Evolutionary conservation across 2,797 vertebrate genomes (phyloP).

Genomic region (Phataginus tetradactyla): DNA sequence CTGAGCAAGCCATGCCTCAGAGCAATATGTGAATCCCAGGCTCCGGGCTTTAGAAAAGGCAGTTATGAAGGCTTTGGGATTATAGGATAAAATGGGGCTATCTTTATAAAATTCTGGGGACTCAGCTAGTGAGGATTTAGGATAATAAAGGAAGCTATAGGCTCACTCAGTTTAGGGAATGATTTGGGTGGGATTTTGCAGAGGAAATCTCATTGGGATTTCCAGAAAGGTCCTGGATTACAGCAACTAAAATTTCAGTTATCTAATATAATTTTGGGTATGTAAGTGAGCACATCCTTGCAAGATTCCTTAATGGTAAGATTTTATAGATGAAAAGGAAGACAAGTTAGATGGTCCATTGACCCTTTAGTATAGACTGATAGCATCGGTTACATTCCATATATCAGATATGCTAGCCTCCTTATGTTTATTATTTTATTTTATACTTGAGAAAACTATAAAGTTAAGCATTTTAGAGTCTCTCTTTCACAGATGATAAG

Average conservation of each 20-base stretch:
- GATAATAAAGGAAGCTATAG: constrained; percentile 18
- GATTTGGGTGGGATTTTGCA: background rate
- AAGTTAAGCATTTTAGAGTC: constrained; percentile 49
- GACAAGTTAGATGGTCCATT: background rate
- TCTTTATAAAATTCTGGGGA: constrained; percentile 8
- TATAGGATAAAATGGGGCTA: background rate
- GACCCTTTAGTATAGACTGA: background rate
- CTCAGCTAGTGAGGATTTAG: constrained; percentile 7
- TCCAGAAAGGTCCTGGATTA: constrained; percentile 1
- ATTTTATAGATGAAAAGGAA: background rate
- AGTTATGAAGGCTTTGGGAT: background rate
- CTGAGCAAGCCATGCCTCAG: background rate
- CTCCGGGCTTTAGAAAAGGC: constrained; percentile 9
- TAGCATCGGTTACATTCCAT: background rate
- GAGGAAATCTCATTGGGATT: background rate
- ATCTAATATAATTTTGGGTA: constrained; percentile 4
- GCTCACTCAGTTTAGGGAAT: background rate
- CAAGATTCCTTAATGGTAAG: background rate
- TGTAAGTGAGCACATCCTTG: background rate
- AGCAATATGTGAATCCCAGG: background rate
- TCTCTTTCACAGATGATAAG: background rate
- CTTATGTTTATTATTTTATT: constrained; percentile 39
- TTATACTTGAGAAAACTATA: background rate
- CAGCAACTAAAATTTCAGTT: constrained; percentile 25
- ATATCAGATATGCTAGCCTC: background rate